These are phyloP conservation scores for Cacoxenus indagator DNA, from an alignment of 2,888 invertebrate species.

Conservation along the genomic window DNA sequence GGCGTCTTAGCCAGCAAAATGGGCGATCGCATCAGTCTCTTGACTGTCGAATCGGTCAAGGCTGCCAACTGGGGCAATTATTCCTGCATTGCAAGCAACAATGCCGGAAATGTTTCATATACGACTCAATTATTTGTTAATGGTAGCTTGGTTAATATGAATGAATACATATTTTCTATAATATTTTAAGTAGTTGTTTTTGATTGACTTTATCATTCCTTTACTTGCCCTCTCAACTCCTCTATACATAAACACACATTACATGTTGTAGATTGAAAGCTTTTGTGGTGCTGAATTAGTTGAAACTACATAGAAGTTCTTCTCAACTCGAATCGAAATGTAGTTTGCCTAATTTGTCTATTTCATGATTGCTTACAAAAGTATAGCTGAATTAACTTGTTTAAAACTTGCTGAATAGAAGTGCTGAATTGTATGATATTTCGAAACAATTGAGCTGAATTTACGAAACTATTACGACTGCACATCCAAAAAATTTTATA, in stretches of 20 bases:
- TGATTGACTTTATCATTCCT: conserved; percentile 14
- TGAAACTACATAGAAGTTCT: background rate
- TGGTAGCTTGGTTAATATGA: conserved; percentile 71
- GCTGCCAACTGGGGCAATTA: conserved; percentile 80
- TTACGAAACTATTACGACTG: too few species aligned
- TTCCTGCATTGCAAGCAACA: conserved; percentile 77
- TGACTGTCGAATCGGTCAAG: conserved; percentile 79
- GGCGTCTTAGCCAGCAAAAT: conserved; percentile 77
- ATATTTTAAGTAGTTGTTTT: conserved; percentile 30
- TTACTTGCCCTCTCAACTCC: background rate
- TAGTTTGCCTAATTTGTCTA: too few species aligned
- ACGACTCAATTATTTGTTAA: conserved; percentile 77
- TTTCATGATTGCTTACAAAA: too few species aligned
- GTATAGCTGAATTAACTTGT: too few species aligned
- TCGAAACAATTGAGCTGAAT: too few species aligned
- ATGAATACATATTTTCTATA: too few species aligned
- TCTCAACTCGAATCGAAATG: background rate
- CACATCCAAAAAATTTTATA: too few species aligned
- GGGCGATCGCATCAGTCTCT: conserved; percentile 77
- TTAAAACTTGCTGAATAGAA: too few species aligned
- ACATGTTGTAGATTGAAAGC: background rate
- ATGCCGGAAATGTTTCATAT: conserved; percentile 75
- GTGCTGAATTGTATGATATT: too few species aligned
- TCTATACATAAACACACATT: background rate
- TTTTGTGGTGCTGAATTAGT: background rate